phyloP scores from a whole-genome alignment of 2,888 invertebrate species.

The Acleris laterana region DNA sequence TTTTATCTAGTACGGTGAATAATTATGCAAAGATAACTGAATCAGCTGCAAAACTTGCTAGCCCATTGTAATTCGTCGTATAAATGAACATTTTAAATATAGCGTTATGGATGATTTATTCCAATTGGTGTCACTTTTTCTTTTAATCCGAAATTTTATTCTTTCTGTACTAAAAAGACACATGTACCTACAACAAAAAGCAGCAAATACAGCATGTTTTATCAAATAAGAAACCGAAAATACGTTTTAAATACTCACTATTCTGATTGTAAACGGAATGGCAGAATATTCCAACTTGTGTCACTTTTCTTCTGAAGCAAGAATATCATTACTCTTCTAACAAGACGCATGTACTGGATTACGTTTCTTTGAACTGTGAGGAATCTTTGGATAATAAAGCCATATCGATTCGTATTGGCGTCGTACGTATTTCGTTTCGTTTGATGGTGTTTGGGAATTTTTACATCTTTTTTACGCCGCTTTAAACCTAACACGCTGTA shows the following conservation, averaged over 20 bases:
- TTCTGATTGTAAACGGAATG: background rate
- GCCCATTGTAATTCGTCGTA: no score
- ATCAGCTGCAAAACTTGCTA: no score
- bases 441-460: background rate
- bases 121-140: no score
- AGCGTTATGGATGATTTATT: no score
- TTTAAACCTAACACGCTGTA: no score
- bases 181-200: no score
- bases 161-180: no score
- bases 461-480: background rate
- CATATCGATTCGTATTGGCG: slow-evolving; percentile 44
- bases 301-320: slow-evolving; percentile 38
- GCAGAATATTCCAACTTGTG: slow-evolving; percentile 32
- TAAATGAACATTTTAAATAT: no score
- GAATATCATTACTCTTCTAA: slow-evolving; percentile 40
- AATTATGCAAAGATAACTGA: background rate
- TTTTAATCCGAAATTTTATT: no score
- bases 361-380: slow-evolving; percentile 28
- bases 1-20: slow-evolving; percentile 40
- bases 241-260: background rate
- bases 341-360: slow-evolving; percentile 41
- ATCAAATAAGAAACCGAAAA: background rate
- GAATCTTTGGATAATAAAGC: slow-evolving; percentile 45
- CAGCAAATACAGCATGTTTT: no score
- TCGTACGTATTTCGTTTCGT: slow-evolving; percentile 7